phyloP scores from a whole-genome alignment of 1,140 invertebrate genomes.

The Zaprionus capensis region DNA sequence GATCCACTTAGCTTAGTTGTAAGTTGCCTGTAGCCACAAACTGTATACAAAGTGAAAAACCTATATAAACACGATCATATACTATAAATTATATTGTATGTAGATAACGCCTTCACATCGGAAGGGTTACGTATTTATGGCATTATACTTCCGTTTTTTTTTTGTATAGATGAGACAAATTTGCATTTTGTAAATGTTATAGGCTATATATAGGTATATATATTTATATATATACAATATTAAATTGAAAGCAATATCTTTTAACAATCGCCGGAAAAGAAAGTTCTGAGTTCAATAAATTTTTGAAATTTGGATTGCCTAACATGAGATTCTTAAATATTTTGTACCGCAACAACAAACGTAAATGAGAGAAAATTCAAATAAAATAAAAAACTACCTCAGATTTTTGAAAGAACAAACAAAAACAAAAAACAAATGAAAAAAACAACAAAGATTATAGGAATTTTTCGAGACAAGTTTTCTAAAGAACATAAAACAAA shows the following conservation, averaged over 20 bases:
- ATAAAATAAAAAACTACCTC: conserved; percentile 60
- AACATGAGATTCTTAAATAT: conserved; percentile 57
- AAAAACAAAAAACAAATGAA: conserved; percentile 14
- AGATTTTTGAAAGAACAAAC: conserved; percentile 45
- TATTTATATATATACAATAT: conserved; percentile 3
- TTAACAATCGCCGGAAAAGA: conserved; percentile 58
- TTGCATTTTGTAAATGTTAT: conserved; percentile 51
- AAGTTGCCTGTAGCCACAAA: conserved; percentile 40
- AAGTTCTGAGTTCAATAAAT: conserved; percentile 45
- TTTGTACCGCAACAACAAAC: conserved; percentile 51
- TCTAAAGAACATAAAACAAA: conserved; percentile 61
- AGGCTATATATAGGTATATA: conserved; percentile 40
- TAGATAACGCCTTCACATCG: conserved; percentile 28
- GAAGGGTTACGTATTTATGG: conserved; percentile 14
- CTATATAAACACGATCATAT: conserved; percentile 33
- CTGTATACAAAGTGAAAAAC: conserved; percentile 32
- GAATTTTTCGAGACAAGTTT: conserved; percentile 79
- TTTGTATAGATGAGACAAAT: conserved; percentile 16
- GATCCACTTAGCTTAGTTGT: conserved; percentile 40
- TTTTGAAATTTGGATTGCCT: conserved; percentile 49
- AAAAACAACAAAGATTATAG: conserved; percentile 55
- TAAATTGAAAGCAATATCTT: conserved; percentile 70
- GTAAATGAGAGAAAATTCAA: conserved; percentile 57
- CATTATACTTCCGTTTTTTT: conserved; percentile 9
- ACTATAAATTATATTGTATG: conserved; percentile 27